A percentile compares a stretch with the other conserved stretches of the same genome.
These are phyloP conservation scores for Acomys russatus DNA, from an alignment of 2,797 vertebrate genomes.

Conservation along the genomic window DNA sequence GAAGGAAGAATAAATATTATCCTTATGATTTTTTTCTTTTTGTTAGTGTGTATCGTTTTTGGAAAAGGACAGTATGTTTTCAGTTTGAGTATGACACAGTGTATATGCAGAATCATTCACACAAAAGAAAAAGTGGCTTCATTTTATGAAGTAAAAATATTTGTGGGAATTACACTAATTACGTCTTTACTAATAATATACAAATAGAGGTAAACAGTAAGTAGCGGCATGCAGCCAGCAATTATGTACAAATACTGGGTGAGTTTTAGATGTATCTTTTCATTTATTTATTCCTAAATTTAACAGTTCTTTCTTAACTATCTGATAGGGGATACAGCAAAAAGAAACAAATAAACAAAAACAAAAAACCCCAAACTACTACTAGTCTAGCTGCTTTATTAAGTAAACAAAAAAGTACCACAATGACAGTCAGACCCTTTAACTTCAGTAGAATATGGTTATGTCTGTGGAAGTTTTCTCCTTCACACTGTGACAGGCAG, in stretches of 20 bases:
- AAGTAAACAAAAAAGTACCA: not conserved
- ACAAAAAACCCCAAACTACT: not conserved
- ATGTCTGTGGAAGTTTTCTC: not conserved
- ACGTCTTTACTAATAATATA: not conserved
- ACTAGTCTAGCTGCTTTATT: not conserved
- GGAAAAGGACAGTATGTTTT: not conserved
- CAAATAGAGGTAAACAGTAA: conserved; percentile 1
- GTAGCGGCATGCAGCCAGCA: not conserved
- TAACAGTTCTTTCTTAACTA: not conserved
- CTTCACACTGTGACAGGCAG: not conserved
- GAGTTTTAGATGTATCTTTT: not conserved
- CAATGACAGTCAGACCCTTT: not conserved
- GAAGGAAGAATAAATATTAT: conserved; percentile 1
- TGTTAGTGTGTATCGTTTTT: conserved; percentile 14
- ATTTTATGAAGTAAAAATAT: conserved; percentile 56
- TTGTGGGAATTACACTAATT: not conserved
- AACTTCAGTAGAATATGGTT: conserved; percentile 2
- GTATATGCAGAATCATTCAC: not conserved
- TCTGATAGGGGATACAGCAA: not conserved
- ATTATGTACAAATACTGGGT: not conserved
- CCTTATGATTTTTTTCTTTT: conserved; percentile 16
- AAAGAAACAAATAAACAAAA: too few relatives aligned
- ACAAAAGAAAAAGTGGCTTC: not conserved
- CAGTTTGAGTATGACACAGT: conserved; percentile 44
- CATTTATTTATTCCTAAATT: conserved; percentile 48